These are phyloP conservation scores for Macropodus opercularis DNA, from an alignment of 2,797 vertebrate genomes.

Conservation along the genomic window DNA sequence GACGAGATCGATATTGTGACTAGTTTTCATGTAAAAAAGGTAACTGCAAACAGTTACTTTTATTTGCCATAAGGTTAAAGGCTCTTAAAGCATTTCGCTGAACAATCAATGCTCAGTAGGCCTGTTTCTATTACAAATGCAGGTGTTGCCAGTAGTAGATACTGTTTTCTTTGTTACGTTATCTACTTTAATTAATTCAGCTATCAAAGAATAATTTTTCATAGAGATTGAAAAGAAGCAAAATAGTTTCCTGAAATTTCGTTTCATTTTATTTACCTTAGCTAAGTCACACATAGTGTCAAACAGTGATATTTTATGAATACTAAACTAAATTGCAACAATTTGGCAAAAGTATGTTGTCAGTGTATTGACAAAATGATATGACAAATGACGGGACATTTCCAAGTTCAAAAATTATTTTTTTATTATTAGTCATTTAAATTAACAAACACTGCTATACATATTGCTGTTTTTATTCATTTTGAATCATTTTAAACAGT, in stretches of 20 bases:
- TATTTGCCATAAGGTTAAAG: too few relatives aligned
- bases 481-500: slow-evolving; percentile 82
- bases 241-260: neutral
- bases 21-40: too few relatives aligned
- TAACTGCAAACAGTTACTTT: too few relatives aligned
- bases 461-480: slow-evolving; percentile 88
- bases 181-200: neutral
- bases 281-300: neutral
- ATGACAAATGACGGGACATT: slow-evolving; percentile 51
- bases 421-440: slow-evolving; percentile 80
- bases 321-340: neutral
- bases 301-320: neutral
- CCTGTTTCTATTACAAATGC: too few relatives aligned
- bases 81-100: too few relatives aligned
- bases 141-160: too few relatives aligned
- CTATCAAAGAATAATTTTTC: neutral
- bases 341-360: neutral
- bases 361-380: too few relatives aligned
- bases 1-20: too few relatives aligned
- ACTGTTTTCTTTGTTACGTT: neutral
- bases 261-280: neutral
- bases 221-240: too few relatives aligned
- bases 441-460: slow-evolving; percentile 88
- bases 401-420: slow-evolving; percentile 72
- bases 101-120: too few relatives aligned